A percentile compares a stretch with the other conserved stretches of the same genome.
phyloP scores from a whole-genome alignment of 2,113 vertebrate species.

The pig (Sus scrofa) region DNA sequence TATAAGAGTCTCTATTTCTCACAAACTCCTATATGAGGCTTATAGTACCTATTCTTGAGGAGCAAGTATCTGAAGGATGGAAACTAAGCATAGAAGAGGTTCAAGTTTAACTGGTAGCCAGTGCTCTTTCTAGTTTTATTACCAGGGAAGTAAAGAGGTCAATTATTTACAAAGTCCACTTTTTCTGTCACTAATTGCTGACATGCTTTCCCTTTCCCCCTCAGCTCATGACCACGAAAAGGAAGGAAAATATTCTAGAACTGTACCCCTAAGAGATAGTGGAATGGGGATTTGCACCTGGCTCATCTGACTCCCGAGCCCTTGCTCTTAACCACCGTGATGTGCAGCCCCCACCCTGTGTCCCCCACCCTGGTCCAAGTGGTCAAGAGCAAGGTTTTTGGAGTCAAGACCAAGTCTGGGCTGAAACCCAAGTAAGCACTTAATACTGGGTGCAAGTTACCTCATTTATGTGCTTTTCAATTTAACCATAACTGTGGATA shows the following conservation, averaged over 20 bases:
- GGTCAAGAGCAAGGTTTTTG: not conserved
- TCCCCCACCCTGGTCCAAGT: too few relatives aligned
- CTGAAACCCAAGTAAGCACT: not conserved
- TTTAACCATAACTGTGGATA: not conserved
- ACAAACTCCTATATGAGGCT: not conserved
- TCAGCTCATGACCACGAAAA: not conserved
- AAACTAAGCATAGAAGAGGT: not conserved
- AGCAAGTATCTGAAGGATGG: not conserved
- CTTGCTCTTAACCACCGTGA: not conserved
- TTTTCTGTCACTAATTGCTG: not conserved
- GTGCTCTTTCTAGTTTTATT: conserved; percentile 27
- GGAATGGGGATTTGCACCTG: not conserved
- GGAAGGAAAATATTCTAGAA: not conserved
- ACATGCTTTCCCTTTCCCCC: not conserved
- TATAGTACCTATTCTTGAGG: not conserved
- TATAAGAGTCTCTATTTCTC: not conserved
- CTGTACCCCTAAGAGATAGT: not conserved
- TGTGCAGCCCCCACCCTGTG: fast-evolving
- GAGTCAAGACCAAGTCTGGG: not conserved
- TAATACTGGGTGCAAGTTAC: not conserved
- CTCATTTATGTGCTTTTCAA: not conserved
- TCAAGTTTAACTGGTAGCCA: not conserved
- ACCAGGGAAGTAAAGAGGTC: not conserved
- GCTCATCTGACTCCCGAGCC: not conserved
- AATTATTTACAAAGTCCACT: not conserved